Evolutionary conservation across 2,797 vertebrate genomes (phyloP), one percentile per base, ranked within the genome.

Genomic region (Florisuga fusca): DNA sequence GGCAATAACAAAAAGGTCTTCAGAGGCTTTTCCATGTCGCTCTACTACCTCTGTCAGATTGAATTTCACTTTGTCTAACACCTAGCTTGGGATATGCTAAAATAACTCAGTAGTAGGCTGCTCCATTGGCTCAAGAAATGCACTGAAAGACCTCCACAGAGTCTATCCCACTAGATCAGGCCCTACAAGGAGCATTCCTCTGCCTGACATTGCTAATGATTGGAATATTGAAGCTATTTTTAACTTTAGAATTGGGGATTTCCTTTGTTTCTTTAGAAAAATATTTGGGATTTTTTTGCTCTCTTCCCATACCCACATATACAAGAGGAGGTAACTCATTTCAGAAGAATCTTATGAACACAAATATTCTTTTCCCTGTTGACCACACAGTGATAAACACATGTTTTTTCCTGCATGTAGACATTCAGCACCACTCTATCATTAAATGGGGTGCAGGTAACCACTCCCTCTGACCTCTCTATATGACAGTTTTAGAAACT

Each of bases 401-500:
- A 64, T 72, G 9, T 45, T 88, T 77, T 74, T 59, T 7, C 26
- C 26, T 73, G 10, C 14, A 51, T 68, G 66, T 54, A 79, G 46
- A 68, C 13, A 3, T 64, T 81, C 55, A 72, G 63, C 29, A 84
- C 14, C 48, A 20, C 22, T 86, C 48, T 85, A 10, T 87, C 68
- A 33, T 81, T 77, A 68, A 23, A 17, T 3, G 41, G 61, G 45
- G 50, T 46, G 22, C 20, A 93, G 41, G 38, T 94, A 89, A 90
- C 63, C 29, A 29, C 31, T 61, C 76, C 58, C 85, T 78, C 27
- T 71, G 45, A 84, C 33, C 67, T 94, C 58, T 87, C 91, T 92
- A 72, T 88, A 53, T 34, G 15, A 15, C 71, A 58, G 12, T 71
- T 95, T 92, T 73, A 86, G 80, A 97, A 93, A 92, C 12, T 94